These are phyloP conservation scores for Artibeus jamaicensis DNA, from an alignment of 2,797 vertebrate species.

Conservation along the genomic window DNA sequence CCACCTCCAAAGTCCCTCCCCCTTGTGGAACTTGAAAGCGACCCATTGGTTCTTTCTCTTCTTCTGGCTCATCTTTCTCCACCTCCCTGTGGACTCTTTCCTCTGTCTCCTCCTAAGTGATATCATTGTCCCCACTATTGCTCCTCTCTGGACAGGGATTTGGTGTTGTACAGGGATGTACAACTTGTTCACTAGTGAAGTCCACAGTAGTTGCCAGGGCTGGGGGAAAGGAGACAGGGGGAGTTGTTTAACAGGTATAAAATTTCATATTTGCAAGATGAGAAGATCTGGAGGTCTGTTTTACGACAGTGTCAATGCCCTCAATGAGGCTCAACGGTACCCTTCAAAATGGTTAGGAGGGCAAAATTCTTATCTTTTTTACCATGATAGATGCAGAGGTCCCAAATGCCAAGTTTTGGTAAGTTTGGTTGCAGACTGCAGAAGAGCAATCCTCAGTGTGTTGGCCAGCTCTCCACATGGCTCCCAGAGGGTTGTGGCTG, in stretches of 20 bases:
- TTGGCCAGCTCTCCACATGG: not conserved
- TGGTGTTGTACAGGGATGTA: not conserved
- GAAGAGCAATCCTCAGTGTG: not conserved
- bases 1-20: not conserved
- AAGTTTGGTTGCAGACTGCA: not conserved
- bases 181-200: not conserved
- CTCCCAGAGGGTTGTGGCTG: not conserved
- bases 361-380: not conserved
- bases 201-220: not conserved
- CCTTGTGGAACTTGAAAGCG: not conserved
- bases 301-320: not conserved
- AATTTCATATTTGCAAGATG: not conserved
- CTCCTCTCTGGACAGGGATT: not conserved
- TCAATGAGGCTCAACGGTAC: not conserved
- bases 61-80: not conserved
- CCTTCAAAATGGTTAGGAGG: not conserved
- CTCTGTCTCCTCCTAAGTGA: not conserved
- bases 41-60: not conserved
- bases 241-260: not conserved
- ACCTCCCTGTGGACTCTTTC: not conserved
- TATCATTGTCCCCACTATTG: not conserved
- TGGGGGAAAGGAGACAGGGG: accelerated
- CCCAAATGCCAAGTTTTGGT: not conserved
- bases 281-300: not conserved
- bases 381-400: not conserved